phyloP scores from a whole-genome alignment of 2,113 vertebrate genomes.

The Eidolon helvum region DNA sequence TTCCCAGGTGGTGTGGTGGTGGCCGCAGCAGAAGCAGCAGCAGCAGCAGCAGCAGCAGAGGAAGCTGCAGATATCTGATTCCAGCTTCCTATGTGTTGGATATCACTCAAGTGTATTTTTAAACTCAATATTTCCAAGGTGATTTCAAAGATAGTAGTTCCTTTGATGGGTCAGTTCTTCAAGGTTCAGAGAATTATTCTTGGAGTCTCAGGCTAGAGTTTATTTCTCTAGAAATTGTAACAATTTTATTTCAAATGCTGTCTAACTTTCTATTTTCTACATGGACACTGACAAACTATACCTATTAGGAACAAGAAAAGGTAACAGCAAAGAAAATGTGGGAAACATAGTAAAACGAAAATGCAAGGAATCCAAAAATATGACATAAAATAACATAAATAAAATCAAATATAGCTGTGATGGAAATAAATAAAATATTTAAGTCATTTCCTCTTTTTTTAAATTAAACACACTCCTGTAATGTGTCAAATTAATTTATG shows the following conservation, averaged over 20 bases:
- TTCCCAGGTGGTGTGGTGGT: fast-evolving
- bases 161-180: not conserved
- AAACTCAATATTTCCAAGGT: not conserved
- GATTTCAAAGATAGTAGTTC: not conserved
- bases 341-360: not conserved
- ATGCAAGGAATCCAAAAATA: not conserved
- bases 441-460: not conserved
- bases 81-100: not conserved
- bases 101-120: not conserved
- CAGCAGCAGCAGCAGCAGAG: no score
- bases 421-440: not conserved
- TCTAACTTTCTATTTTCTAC: not conserved
- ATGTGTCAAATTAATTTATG: not conserved
- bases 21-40: no score
- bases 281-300: not conserved
- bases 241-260: not conserved
- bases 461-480: not conserved
- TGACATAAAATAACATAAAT: not conserved
- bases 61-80: not conserved
- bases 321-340: not conserved
- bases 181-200: not conserved
- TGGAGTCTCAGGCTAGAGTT: not conserved
- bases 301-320: not conserved
- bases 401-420: not conserved
- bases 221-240: not conserved